phyloP scores from a whole-genome alignment of 1,140 invertebrate genomes.

The Microplitis demolitor region DNA sequence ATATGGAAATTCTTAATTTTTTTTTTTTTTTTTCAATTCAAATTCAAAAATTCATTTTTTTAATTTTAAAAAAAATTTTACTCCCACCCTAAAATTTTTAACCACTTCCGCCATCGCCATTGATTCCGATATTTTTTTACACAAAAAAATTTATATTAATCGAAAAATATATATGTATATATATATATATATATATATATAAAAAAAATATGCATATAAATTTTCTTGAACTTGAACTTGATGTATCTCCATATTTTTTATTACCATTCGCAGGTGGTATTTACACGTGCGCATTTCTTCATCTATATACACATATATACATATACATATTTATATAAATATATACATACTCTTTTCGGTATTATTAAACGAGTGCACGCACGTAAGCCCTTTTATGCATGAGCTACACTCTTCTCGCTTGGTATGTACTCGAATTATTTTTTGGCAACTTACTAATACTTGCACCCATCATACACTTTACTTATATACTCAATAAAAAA shows the following conservation, averaged over 20 bases:
- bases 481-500: not conserved
- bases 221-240: conserved; percentile 1
- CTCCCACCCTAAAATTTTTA: no score
- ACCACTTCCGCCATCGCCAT: no score
- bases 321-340: no score
- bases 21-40: no score
- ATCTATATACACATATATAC: not conserved
- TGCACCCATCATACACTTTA: conserved; percentile 2
- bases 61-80: no score
- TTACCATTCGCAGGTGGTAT: not conserved
- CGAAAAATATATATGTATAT: no score
- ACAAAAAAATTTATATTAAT: no score
- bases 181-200: no score
- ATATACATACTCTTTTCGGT: not conserved
- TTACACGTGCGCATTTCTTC: not conserved
- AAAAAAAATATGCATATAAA: conserved; percentile 8
- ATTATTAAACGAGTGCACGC: conserved; percentile 20
- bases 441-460: not conserved
- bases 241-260: conserved; percentile 7
- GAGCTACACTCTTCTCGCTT: not conserved
- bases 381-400: conserved; percentile 11
- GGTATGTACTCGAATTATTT: not conserved
- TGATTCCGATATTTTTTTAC: no score
- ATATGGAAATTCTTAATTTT: no score
- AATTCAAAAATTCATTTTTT: no score